A percentile compares a stretch with the other conserved stretches of the same genome.
Conservation (phyloP, 2,888 invertebrate genomes). For the Stenoptilia bipunctidactyla region DNA sequence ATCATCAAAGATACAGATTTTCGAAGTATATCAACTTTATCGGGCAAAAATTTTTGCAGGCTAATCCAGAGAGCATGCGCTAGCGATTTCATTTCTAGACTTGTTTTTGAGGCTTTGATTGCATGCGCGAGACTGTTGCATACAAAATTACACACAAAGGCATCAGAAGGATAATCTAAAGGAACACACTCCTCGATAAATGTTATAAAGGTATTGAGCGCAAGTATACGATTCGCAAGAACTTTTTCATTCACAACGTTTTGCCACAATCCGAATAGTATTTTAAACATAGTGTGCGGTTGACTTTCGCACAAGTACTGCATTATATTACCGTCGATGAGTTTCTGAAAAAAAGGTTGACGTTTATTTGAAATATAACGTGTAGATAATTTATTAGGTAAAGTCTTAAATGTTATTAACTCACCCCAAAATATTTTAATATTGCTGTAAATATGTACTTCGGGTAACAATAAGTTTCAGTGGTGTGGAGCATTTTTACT, state of each 20-base stretch:
- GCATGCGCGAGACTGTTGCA: slow-evolving; percentile 64
- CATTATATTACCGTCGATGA: slow-evolving; percentile 38
- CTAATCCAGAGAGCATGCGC: slow-evolving; percentile 51
- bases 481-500: slow-evolving; percentile 29
- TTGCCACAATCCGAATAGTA: slow-evolving; percentile 60
- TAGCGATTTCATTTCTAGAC: slow-evolving; percentile 32
- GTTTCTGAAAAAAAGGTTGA: slow-evolving; percentile 38
- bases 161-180: slow-evolving; percentile 47
- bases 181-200: slow-evolving; percentile 53
- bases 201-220: slow-evolving; percentile 68
- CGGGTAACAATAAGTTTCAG: slow-evolving; percentile 48
- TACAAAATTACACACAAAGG: slow-evolving; percentile 69
- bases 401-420: slow-evolving; percentile 18
- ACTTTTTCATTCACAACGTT: slow-evolving; percentile 53
- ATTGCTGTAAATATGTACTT: slow-evolving; percentile 41
- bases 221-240: slow-evolving; percentile 61
- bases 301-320: slow-evolving; percentile 50
- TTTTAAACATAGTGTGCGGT: slow-evolving; percentile 63
- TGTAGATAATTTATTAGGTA: no score
- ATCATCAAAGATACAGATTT: slow-evolving; percentile 64
- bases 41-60: slow-evolving; percentile 46
- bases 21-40: slow-evolving; percentile 43
- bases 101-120: slow-evolving; percentile 41
- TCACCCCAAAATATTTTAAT: slow-evolving; percentile 55
- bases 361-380: no score